Evolutionary conservation across 1,140 invertebrate genomes (phyloP).

Genomic region (Ips nitidus): DNA sequence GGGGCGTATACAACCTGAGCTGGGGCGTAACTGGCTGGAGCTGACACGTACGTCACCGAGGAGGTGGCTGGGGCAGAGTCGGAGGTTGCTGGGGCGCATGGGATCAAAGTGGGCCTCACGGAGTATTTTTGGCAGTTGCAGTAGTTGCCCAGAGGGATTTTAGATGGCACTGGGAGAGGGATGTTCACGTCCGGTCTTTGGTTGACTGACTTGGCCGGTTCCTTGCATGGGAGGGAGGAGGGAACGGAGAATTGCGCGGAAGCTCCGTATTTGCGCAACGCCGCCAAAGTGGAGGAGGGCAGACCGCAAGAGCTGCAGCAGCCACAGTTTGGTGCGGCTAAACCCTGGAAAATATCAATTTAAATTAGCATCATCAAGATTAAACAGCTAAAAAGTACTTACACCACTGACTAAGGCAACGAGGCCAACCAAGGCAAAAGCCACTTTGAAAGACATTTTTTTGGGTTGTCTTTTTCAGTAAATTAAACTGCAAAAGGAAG

Average conservation of each 20-base stretch:
- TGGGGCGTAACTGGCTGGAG: slow-evolving; percentile 4
- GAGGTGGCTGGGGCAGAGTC: not conserved
- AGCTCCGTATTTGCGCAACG: not conserved
- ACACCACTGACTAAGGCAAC: slow-evolving; percentile 14
- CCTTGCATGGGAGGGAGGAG: not conserved
- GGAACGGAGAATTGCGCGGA: slow-evolving; percentile 5
- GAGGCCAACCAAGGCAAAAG: slow-evolving; percentile 11
- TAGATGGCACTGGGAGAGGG: slow-evolving; percentile 18
- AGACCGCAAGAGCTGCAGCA: not conserved
- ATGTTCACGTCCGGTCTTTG: slow-evolving; percentile 19
- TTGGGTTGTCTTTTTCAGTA: slow-evolving; percentile 6
- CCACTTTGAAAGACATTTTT: slow-evolving; percentile 24
- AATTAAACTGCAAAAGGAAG: too few relatives aligned
- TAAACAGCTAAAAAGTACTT: slow-evolving; percentile 4
- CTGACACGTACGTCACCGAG: not conserved
- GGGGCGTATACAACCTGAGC: not conserved
- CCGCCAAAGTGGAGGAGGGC: not conserved
- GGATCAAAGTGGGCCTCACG: slow-evolving; percentile 19
- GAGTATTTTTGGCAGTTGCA: slow-evolving; percentile 31
- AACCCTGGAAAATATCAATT: not conserved
- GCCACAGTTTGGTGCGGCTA: not conserved
- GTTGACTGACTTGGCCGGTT: slow-evolving; percentile 1
- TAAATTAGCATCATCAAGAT: not conserved
- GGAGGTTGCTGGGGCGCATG: slow-evolving; percentile 10
- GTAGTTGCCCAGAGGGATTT: slow-evolving; percentile 23